Base-by-base conservation (phyloP, 2,113 vertebrate genomes). In the Panurus biarmicus region DNA sequence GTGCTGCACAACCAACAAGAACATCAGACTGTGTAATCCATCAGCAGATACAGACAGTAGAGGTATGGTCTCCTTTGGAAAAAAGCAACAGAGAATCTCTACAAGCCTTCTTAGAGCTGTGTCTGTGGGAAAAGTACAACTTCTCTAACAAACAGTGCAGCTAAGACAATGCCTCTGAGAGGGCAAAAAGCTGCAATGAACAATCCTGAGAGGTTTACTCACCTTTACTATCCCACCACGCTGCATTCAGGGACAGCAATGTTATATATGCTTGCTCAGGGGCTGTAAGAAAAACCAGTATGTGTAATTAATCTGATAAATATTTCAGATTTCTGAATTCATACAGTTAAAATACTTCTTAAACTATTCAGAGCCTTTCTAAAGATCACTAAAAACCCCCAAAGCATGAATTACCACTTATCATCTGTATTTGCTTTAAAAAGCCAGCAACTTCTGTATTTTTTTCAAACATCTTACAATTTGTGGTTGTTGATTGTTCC, bases 171-270 rank as follows among this genome's bases (percentile, higher is more conserved):
- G 19, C 28, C 35, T 56, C 3, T 23, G 15, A 74, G 21, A 24
- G 15, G 11, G 31, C 6, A 33, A 75, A 85, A 74, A 26, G 42
- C 60, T 28, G 7, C 51, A 80, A 11, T 17, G 48, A 87, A 65
- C 21, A 70, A 18, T 28, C 11, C 53, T 14, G 3, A 50, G 23
- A 53, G 13, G 33, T 24, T 54, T 64, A 77, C 89, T 90, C 44
- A 88, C 87, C 83, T 86, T 72, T 85, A 54, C 19, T 84, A 67
- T 85, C 51, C 77, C 74, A 71, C 74, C 67, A 66, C 4, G 45
- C 33, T 76, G 91, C 64, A 47, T 92, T 95, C 87, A 90, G 61
- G 51, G 78, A 89, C 70, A 94, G 69, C 87, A 92, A 23, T 64
- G 77, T 76, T 66, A 89, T 33, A 47, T 81, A 90, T 4, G 73